Conservation (phyloP, 2,113 vertebrate species). For the zebrafish (Danio rerio) region GRCz12tu NC_133185.1:40051501-40052000, state of each 20-base stretch:
- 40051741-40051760: slow-evolving; percentile 87
- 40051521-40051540: slow-evolving; percentile 80
- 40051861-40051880: too few species aligned
- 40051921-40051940: too few species aligned
- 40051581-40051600: slow-evolving; percentile 93
- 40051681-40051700: neutral
- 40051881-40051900: too few species aligned
- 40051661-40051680: neutral
- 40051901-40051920: too few species aligned
- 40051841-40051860: neutral
- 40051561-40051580: slow-evolving; percentile 91
- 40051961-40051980: too few species aligned
- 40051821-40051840: slow-evolving; percentile 79
- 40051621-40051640: slow-evolving; percentile 97
- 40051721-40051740: too few species aligned
- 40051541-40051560: slow-evolving; percentile 97
- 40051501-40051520: slow-evolving; percentile 83
- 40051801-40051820: slow-evolving; percentile 96
- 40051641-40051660: slow-evolving; percentile 91
- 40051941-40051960: too few species aligned
- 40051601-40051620: slow-evolving; percentile 88
- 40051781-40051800: slow-evolving; percentile 90
- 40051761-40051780: slow-evolving; percentile 91
- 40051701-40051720: too few species aligned
- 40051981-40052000: too few species aligned